These are phyloP conservation scores for Synergus laeviventris DNA, from an alignment of 2,888 invertebrate species.

Conservation along the genomic window DNA sequence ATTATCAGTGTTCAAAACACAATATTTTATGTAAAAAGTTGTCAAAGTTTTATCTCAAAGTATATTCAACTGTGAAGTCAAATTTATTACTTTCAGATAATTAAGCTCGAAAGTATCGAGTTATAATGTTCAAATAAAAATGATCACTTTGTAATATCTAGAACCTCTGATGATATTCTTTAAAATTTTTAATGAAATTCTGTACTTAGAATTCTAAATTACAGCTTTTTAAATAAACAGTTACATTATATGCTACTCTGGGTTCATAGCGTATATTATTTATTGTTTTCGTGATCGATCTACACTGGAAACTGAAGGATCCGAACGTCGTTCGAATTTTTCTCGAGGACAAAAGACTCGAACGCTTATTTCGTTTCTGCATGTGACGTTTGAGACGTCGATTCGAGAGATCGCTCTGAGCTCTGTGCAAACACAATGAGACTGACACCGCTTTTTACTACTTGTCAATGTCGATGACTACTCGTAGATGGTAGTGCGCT, in stretches of 20 bases:
- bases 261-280: constrained; percentile 21
- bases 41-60: not conserved
- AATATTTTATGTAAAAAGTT: not conserved
- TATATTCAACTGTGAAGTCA: not conserved
- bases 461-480: constrained; percentile 53
- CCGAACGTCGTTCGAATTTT: constrained; percentile 59
- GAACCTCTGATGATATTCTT: too few species aligned
- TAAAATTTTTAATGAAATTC: too few species aligned
- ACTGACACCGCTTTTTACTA: constrained; percentile 57
- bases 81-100: not conserved
- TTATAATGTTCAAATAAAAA: too few species aligned
- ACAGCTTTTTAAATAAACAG: not conserved
- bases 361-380: constrained; percentile 60
- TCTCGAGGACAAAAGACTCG: constrained; percentile 54
- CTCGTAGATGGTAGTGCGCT: constrained; percentile 40
- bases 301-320: constrained; percentile 42
- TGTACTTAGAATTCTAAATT: too few species aligned
- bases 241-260: not conserved
- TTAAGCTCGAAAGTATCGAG: not conserved
- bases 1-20: not conserved
- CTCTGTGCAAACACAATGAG: constrained; percentile 57
- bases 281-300: constrained; percentile 35
- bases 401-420: constrained; percentile 58
- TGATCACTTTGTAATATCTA: too few species aligned
- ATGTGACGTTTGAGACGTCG: constrained; percentile 61